Evolutionary conservation across 1,140 invertebrate genomes (phyloP).

Genomic region (Oncopeltus fasciatus): DNA sequence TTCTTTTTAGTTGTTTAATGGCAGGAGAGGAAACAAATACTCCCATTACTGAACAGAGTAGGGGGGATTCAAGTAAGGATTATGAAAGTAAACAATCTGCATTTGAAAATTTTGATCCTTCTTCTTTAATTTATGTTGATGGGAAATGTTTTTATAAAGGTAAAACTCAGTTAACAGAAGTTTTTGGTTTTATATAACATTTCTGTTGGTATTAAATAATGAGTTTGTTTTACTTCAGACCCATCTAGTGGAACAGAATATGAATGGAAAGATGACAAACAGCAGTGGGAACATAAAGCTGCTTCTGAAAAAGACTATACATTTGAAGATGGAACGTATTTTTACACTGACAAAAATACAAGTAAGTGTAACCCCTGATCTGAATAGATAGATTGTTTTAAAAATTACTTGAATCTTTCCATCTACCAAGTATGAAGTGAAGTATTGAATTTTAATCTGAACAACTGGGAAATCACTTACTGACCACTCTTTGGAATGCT

Average conservation of each 20-base stretch:
- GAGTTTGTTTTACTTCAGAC: conserved; percentile 5
- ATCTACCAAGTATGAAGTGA: too few relatives aligned
- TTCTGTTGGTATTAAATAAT: neutral
- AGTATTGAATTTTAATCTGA: too few relatives aligned
- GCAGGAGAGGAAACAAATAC: neutral
- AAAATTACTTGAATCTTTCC: too few relatives aligned
- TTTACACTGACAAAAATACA: conserved; percentile 33
- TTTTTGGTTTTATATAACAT: neutral
- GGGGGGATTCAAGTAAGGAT: neutral
- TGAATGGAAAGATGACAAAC: conserved; percentile 44
- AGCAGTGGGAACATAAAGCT: conserved; percentile 36
- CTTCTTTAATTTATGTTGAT: neutral
- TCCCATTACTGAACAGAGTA: neutral
- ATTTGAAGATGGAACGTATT: conserved; percentile 37
- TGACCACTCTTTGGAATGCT: too few relatives aligned
- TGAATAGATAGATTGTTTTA: too few relatives aligned
- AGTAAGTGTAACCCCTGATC: too few relatives aligned
- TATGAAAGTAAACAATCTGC: neutral
- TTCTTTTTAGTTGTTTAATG: neutral
- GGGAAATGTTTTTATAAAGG: conserved; percentile 1
- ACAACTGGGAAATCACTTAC: too few relatives aligned
- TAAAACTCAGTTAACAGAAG: neutral
- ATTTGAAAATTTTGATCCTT: neutral
- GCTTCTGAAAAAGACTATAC: conserved; percentile 31
- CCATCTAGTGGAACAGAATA: conserved; percentile 32